phyloP scores from a whole-genome alignment of 2,888 invertebrate genomes.

The Didymodactylos carnosus region DNA sequence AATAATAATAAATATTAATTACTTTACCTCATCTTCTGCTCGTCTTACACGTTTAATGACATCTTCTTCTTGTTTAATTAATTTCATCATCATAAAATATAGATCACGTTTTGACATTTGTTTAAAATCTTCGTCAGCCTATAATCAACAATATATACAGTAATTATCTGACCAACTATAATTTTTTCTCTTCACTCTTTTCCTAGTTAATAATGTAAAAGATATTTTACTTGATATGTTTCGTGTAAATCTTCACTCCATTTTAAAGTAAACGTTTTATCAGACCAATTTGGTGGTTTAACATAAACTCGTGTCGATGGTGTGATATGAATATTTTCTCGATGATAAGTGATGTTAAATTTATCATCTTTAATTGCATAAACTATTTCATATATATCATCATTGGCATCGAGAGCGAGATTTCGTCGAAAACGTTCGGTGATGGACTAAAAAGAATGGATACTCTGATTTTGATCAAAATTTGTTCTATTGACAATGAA shows the following conservation, averaged over 20 bases:
- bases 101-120: slow-evolving; percentile 31
- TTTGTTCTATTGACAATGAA: too few species aligned
- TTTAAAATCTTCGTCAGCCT: slow-evolving; percentile 27
- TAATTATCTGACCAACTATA: too few species aligned
- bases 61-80: slow-evolving; percentile 28
- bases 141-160: background rate
- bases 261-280: slow-evolving; percentile 28
- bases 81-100: slow-evolving; percentile 27
- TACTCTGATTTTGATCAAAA: background rate
- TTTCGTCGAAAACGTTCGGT: slow-evolving; percentile 27
- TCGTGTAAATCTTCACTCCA: slow-evolving; percentile 28
- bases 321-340: slow-evolving; percentile 28
- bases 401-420: slow-evolving; percentile 23
- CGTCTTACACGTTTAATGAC: slow-evolving; percentile 26
- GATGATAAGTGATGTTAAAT: slow-evolving; percentile 31
- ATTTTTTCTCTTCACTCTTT: too few species aligned
- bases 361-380: slow-evolving; percentile 29
- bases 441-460: slow-evolving; percentile 27
- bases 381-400: slow-evolving; percentile 29
- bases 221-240: slow-evolving; percentile 30
- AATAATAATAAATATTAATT: background rate
- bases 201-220: too few species aligned
- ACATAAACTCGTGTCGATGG: slow-evolving; percentile 31
- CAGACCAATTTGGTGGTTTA: slow-evolving; percentile 25
- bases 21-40: slow-evolving; percentile 31